These are phyloP conservation scores for Plebejus argus DNA, from an alignment of 2,888 invertebrate genomes.

Conservation along the genomic window DNA sequence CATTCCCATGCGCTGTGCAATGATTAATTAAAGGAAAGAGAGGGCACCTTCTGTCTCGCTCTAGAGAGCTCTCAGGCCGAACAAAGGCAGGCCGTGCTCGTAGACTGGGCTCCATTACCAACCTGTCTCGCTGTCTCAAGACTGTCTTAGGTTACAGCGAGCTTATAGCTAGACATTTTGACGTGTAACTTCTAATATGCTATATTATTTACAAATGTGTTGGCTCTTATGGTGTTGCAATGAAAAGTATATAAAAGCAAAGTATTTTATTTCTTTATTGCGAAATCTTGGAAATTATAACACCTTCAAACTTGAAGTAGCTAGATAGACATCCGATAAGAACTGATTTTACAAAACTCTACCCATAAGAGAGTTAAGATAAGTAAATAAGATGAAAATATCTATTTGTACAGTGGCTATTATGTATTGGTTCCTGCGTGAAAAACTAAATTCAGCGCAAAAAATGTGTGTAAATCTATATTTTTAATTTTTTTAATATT, in stretches of 20 bases:
- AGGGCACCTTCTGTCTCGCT: background rate
- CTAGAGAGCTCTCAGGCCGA: slow-evolving; percentile 5
- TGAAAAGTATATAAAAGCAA: background rate
- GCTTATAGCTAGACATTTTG: background rate
- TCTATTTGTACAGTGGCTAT: too few species aligned
- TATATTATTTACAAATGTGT: background rate
- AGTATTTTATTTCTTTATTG: too few species aligned
- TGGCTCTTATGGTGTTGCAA: background rate
- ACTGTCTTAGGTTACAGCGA: background rate
- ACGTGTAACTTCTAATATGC: background rate
- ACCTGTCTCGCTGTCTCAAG: background rate
- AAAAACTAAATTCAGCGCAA: too few species aligned
- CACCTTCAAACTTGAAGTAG: too few species aligned
- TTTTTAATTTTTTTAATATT: too few species aligned
- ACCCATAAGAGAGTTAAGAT: too few species aligned
- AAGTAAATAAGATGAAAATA: too few species aligned
- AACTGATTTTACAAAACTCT: too few species aligned
- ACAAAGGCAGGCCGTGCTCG: slow-evolving; percentile 1
- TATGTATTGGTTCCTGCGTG: too few species aligned
- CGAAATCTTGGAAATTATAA: too few species aligned
- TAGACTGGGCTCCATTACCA: slow-evolving; percentile 2
- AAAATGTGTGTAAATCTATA: too few species aligned
- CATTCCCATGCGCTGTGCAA: background rate
- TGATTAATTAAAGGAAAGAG: background rate
- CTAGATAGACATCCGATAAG: too few species aligned